Percentiles rank a stretch among this genome's conserved stretches.
phyloP scores from a whole-genome alignment of 1,140 invertebrate genomes.

The Bombus pascuorum region DNA sequence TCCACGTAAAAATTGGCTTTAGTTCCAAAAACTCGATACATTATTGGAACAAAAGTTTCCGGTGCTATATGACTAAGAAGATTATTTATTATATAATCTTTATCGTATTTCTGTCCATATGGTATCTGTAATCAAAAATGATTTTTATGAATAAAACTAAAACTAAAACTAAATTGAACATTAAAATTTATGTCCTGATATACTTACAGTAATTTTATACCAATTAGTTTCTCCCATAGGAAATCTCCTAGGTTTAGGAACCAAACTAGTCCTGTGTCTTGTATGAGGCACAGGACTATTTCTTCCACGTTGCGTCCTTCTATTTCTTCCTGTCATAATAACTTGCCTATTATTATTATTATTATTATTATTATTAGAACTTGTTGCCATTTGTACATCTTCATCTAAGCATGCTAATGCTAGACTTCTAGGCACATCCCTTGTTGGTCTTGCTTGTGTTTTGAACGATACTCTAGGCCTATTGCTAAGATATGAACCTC shows the following conservation, averaged over 20 bases:
- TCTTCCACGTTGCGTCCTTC: slow-evolving; percentile 61
- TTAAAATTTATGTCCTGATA: slow-evolving; percentile 10
- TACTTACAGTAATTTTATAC: slow-evolving; percentile 85
- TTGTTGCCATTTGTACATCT: slow-evolving; percentile 70
- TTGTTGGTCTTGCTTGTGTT: slow-evolving; percentile 38
- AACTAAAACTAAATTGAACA: not conserved
- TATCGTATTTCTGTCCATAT: slow-evolving; percentile 88
- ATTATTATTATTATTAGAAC: slow-evolving; percentile 53
- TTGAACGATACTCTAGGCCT: slow-evolving; percentile 74
- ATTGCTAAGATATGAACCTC: slow-evolving; percentile 8
- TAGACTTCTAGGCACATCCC: slow-evolving; percentile 11
- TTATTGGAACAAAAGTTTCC: slow-evolving; percentile 85
- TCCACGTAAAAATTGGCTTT: slow-evolving; percentile 88
- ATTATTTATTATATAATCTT: slow-evolving; percentile 85
- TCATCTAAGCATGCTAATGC: slow-evolving; percentile 60
- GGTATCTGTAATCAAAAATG: slow-evolving; percentile 84
- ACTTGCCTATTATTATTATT: slow-evolving; percentile 62
- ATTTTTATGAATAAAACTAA: slow-evolving; percentile 4
- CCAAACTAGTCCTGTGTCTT: slow-evolving; percentile 44
- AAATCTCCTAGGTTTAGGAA: not conserved
- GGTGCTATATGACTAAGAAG: slow-evolving; percentile 85
- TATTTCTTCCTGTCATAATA: slow-evolving; percentile 44
- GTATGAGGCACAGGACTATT: slow-evolving; percentile 66
- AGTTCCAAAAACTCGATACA: slow-evolving; percentile 81
- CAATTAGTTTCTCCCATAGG: slow-evolving; percentile 77